Percentiles rank a stretch among this genome's conserved stretches.
Conservation (phyloP, 2,797 vertebrate genomes). For the Helarctos malayanus region DNA sequence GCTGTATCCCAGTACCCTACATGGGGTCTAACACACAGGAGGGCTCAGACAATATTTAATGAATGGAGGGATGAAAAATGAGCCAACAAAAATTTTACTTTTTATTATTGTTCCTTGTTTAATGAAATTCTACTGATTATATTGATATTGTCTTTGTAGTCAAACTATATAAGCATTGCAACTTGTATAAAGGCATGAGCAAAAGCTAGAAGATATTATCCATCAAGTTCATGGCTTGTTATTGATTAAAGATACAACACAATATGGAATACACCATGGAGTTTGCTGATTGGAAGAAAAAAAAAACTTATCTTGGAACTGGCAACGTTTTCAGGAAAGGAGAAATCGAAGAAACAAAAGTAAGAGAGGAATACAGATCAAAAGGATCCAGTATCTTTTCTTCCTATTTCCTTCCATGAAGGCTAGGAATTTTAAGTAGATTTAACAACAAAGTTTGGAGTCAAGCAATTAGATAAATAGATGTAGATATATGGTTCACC, state of each 20-base stretch:
- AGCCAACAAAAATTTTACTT: background rate
- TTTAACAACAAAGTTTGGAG: background rate
- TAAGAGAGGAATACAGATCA: background rate
- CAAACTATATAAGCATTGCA: background rate
- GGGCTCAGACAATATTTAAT: background rate
- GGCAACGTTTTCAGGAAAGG: background rate
- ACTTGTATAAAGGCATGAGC: background rate
- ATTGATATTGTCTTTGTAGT: background rate
- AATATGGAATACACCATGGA: background rate
- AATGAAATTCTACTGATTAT: background rate
- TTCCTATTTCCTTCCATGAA: background rate
- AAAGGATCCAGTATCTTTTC: background rate
- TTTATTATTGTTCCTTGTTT: background rate
- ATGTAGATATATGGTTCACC: background rate
- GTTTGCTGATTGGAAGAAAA: background rate
- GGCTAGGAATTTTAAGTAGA: background rate
- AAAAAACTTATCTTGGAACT: background rate
- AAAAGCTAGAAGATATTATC: background rate
- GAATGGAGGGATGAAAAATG: background rate
- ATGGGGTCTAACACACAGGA: background rate
- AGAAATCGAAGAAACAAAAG: background rate
- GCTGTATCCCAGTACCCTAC: background rate
- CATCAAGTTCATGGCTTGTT: background rate
- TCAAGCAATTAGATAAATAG: background rate
- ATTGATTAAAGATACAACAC: background rate